Evolutionary conservation across 2,113 vertebrate genomes (phyloP).

Genomic region (Corythornis madagascariensis): DNA sequence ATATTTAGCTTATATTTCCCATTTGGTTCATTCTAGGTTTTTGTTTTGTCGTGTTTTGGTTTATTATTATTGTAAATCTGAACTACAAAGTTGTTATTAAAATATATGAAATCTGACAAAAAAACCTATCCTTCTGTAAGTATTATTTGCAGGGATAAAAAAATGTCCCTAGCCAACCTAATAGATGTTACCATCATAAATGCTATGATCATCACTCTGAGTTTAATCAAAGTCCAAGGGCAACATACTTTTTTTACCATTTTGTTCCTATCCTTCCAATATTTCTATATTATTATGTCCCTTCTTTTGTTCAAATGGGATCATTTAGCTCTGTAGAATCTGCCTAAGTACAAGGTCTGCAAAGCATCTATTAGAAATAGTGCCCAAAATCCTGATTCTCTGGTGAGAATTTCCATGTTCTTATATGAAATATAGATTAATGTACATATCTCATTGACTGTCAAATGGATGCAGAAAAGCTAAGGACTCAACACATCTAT

Average conservation of each 20-base stretch:
- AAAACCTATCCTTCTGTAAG: fast-evolving
- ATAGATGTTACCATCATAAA: neutral
- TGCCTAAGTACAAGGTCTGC: neutral
- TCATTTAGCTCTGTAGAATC: neutral
- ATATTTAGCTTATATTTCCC: neutral
- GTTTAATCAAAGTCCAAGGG: neutral
- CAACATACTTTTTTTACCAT: neutral
- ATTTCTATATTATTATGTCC: neutral
- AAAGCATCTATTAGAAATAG: neutral
- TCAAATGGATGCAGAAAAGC: neutral
- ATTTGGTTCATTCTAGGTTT: neutral
- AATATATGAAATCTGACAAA: neutral
- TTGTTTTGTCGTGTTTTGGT: neutral
- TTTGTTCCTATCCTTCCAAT: neutral
- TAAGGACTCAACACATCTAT: neutral
- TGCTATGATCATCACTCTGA: neutral
- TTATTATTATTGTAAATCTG: neutral
- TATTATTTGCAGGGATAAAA: neutral
- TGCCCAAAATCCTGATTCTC: neutral
- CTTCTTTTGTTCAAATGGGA: neutral
- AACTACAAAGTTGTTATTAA: neutral
- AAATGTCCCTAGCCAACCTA: neutral
- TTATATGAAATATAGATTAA: neutral
- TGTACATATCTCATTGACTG: neutral
- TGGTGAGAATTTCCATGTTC: neutral